Evolutionary conservation across 2,888 invertebrate genomes (phyloP).

Genomic region (Cheilosia vernalis): DNA sequence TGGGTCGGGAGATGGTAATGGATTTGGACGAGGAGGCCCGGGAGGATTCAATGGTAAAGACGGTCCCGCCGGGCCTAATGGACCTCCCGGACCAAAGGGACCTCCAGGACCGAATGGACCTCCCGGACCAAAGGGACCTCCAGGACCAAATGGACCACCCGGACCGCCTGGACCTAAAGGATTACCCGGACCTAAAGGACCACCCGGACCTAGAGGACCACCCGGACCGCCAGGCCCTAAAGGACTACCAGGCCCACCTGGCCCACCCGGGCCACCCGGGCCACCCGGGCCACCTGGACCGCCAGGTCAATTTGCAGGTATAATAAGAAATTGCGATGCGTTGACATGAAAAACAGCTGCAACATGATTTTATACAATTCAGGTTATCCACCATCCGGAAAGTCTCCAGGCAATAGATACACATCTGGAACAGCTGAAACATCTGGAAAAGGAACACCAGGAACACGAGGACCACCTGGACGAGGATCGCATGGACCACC

Average conservation of each 20-base stretch:
- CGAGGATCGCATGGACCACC: background rate
- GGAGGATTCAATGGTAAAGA: background rate
- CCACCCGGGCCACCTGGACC: too few species aligned
- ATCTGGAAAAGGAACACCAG: background rate
- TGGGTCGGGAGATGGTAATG: background rate
- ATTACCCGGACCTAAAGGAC: conserved; percentile 53
- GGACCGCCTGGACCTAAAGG: conserved; percentile 77
- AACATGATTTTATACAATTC: too few species aligned
- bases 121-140: conserved; percentile 77
- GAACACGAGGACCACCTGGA: background rate
- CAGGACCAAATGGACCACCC: conserved; percentile 77
- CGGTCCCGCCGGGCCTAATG: conserved; percentile 78
- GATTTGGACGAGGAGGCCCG: too few species aligned
- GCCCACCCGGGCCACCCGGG: background rate
- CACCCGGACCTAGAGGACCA: background rate
- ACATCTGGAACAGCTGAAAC: background rate
- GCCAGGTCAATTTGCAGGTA: too few species aligned
- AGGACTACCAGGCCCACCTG: background rate
- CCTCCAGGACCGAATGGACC: conserved; percentile 79
- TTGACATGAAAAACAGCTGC: too few species aligned
- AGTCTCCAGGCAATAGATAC: background rate
- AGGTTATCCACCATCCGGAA: too few species aligned
- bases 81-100: conserved; percentile 77
- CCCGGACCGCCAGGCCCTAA: too few species aligned
- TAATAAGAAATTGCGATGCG: too few species aligned